A percentile compares a stretch with the other conserved stretches of the same genome.
Evolutionary conservation across 2,888 invertebrate species (phyloP).

Genomic region (Allophyes oxyacanthae): DNA sequence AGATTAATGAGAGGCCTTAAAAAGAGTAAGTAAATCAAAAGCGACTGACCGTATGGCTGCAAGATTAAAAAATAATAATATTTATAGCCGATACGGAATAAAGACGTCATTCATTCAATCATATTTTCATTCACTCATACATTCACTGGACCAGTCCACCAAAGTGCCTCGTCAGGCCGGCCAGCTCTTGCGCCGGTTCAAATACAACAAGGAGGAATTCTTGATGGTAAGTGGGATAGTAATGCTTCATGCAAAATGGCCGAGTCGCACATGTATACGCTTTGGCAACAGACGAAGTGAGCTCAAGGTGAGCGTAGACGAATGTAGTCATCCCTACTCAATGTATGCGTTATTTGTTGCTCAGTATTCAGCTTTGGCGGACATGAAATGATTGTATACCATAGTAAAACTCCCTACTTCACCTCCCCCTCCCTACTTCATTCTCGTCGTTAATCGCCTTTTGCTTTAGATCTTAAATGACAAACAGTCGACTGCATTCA

Average conservation of each 20-base stretch:
- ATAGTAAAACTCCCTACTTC: too few species aligned
- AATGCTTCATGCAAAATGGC: conserved; percentile 18
- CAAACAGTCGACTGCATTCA: too few species aligned
- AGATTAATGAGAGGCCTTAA: too few species aligned
- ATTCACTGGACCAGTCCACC: conserved; percentile 42
- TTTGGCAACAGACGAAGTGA: conserved; percentile 1
- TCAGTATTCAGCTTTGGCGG: too few species aligned
- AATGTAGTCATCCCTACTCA: conserved; percentile 1
- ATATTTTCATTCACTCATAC: conserved; percentile 35
- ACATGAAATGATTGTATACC: too few species aligned
- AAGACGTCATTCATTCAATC: conserved; percentile 20
- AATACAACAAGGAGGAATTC: conserved; percentile 35
- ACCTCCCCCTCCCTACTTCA: too few species aligned
- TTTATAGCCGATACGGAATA: background rate
- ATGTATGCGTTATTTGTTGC: background rate
- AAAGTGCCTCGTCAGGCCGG: conserved; percentile 39
- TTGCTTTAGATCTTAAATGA: too few species aligned
- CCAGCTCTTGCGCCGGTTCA: conserved; percentile 39
- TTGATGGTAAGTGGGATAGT: conserved; percentile 36
- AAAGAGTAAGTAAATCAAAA: too few species aligned
- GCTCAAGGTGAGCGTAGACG: conserved; percentile 5
- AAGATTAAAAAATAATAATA: too few species aligned
- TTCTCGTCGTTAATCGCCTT: too few species aligned
- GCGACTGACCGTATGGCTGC: too few species aligned
- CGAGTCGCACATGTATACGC: conserved; percentile 17